These are phyloP conservation scores for Gobio gobio DNA, from an alignment of 2,113 vertebrate species.

Conservation along the genomic window DNA sequence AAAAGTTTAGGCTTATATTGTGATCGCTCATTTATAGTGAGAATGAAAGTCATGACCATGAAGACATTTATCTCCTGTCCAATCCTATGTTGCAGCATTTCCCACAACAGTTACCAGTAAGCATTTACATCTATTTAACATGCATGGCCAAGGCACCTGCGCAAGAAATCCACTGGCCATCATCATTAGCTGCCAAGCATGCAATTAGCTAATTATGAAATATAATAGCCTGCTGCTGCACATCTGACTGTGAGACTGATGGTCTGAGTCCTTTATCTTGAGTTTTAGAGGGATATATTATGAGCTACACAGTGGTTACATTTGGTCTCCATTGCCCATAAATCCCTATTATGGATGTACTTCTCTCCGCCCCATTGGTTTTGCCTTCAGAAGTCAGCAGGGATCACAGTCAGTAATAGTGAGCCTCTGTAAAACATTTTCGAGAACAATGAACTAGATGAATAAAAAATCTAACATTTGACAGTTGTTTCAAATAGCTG, in stretches of 20 bases:
- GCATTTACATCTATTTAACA: constrained; percentile 38
- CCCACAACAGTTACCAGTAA: constrained; percentile 28
- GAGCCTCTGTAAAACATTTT: not conserved
- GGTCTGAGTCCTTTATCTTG: constrained; percentile 13
- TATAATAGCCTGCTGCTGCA: constrained; percentile 32
- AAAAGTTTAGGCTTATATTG: not conserved
- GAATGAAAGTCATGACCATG: not conserved
- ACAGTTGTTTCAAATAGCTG: constrained; percentile 5
- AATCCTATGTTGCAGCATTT: not conserved
- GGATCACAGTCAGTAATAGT: constrained; percentile 29
- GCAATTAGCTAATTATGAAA: constrained; percentile 49
- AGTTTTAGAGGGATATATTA: not conserved
- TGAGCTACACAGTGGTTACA: constrained; percentile 22
- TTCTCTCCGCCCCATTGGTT: constrained; percentile 40
- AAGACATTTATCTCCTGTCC: constrained; percentile 26
- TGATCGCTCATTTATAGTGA: constrained; percentile 5
- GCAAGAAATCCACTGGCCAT: constrained; percentile 27
- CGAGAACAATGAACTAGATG: not conserved
- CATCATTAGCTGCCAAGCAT: constrained; percentile 39
- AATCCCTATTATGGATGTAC: constrained; percentile 33
- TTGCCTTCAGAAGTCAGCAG: constrained; percentile 50
- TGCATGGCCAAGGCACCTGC: not conserved
- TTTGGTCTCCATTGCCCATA: constrained; percentile 28
- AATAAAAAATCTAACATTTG: not conserved
- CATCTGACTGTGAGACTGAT: constrained; percentile 29